Evolutionary conservation across 2,888 invertebrate species (phyloP), one percentile per base, ranked within the genome.

Genomic region (Empis stercorea): DNA sequence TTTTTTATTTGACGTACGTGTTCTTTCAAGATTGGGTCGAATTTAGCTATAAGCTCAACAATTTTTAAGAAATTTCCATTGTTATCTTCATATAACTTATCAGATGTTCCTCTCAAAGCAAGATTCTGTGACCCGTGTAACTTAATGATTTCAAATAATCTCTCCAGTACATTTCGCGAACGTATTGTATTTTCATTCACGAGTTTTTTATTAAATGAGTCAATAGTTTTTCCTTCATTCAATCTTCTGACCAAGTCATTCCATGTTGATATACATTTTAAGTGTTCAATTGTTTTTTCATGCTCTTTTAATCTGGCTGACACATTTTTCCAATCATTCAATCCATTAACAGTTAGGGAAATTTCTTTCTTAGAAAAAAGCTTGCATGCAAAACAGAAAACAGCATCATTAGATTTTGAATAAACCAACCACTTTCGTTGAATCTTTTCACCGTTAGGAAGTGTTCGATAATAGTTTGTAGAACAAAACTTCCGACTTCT

Each of bases 51-150:
- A 23, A 34, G 23, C 30, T n/a, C n/a, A n/a, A n/a, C n/a, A n/a
- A n/a, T n/a, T n/a, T n/a, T n/a, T n/a, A n/a, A n/a, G n/a, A n/a
- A n/a, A n/a, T n/a, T n/a, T n/a, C n/a, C n/a, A n/a, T n/a, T n/a
- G n/a, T n/a, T n/a, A n/a, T n/a, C n/a, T n/a, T n/a, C n/a, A n/a
- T n/a, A n/a, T n/a, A n/a, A n/a, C n/a, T n/a, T n/a, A n/a, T n/a
- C n/a, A n/a, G n/a, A n/a, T n/a, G n/a, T n/a, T n/a, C n/a, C n/a
- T 34, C 42, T 42, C 42, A 30, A 42, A 42, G 30, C 42, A 27
- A 42, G 42, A 11, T 42, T 42, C 42, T 27, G 42, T 42, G 42
- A 1, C 47, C 39, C 9, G 9, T 2, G 17, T 49, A 48, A 38
- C 38, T 38, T 38, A 38, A 38, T 38, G 17, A 38, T 38, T 13